These are phyloP conservation scores for Vultur gryphus DNA, from an alignment of 2,797 vertebrate species.

Conservation along the genomic window DNA sequence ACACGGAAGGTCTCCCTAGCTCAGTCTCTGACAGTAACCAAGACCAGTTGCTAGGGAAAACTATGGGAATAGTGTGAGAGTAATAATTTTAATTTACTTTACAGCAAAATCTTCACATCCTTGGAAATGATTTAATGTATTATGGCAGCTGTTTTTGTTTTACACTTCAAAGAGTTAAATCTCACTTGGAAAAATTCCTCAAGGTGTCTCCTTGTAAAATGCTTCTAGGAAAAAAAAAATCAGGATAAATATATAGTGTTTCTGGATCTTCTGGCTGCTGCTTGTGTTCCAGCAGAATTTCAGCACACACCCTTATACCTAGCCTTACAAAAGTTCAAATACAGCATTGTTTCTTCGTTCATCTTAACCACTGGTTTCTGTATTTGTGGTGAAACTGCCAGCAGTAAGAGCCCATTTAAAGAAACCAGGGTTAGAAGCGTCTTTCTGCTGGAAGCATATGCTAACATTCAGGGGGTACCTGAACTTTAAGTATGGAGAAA, in stretches of 20 bases:
- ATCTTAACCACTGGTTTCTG: fast-evolving
- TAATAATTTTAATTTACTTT: not conserved
- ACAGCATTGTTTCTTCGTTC: not conserved
- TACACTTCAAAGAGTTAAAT: not conserved
- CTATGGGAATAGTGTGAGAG: not conserved
- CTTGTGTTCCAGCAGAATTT: not conserved
- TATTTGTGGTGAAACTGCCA: not conserved
- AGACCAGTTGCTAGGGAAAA: not conserved
- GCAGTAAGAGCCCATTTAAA: fast-evolving
- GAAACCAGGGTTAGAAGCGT: fast-evolving
- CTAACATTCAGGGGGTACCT: no score
- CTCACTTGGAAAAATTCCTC: not conserved
- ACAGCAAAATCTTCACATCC: not conserved
- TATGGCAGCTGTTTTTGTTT: not conserved
- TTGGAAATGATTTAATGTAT: not conserved
- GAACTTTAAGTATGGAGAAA: no score
- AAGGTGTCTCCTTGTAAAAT: not conserved
- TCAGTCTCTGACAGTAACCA: not conserved
- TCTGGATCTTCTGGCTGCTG: not conserved
- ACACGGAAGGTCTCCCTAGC: fast-evolving
- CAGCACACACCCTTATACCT: not conserved
- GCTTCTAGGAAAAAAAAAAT: not conserved
- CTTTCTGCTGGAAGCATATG: not conserved
- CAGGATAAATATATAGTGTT: fast-evolving
- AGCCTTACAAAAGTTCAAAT: not conserved